Conservation (phyloP, 2,888 invertebrate genomes). For the Melanchra persicariae region DNA sequence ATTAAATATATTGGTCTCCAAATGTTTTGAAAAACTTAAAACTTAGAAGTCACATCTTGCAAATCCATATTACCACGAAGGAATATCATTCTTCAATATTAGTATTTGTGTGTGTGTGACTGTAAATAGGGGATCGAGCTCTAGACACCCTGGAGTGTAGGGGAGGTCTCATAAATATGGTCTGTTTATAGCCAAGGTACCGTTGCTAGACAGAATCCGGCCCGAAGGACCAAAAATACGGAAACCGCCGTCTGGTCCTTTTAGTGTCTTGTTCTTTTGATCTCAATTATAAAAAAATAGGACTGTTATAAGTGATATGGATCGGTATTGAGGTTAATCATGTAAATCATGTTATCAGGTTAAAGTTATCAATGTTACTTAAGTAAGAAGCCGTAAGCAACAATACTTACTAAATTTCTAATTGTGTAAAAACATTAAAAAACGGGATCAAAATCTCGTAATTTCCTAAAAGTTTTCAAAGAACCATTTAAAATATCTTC, state of each 20-base stretch:
- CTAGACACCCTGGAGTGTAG: slow-evolving; percentile 20
- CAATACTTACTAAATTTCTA: no score
- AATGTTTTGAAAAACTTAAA: not conserved
- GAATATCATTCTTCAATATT: no score
- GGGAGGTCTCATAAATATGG: slow-evolving; percentile 51
- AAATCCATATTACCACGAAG: slow-evolving; percentile 25
- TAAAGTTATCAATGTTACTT: no score
- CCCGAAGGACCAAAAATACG: slow-evolving; percentile 30
- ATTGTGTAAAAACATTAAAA: no score
- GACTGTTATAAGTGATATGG: not conserved
- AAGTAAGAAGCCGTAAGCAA: no score
- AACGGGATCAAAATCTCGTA: no score
- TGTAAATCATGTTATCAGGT: not conserved
- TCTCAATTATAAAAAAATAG: slow-evolving; percentile 30
- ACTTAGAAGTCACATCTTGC: not conserved
- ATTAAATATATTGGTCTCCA: no score
- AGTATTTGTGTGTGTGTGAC: no score
- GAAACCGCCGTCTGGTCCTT: slow-evolving; percentile 19
- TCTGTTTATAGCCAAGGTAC: slow-evolving; percentile 51
- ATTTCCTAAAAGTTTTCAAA: no score
- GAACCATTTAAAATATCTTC: not conserved
- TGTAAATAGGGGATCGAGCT: slow-evolving; percentile 33
- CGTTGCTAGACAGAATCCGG: slow-evolving; percentile 27
- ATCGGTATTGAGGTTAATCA: slow-evolving; percentile 1
- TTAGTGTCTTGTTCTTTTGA: slow-evolving; percentile 10